A percentile compares a stretch with the other conserved stretches of the same genome.
Conservation (phyloP, 2,888 invertebrate genomes). For the Thalpophila matura region DNA sequence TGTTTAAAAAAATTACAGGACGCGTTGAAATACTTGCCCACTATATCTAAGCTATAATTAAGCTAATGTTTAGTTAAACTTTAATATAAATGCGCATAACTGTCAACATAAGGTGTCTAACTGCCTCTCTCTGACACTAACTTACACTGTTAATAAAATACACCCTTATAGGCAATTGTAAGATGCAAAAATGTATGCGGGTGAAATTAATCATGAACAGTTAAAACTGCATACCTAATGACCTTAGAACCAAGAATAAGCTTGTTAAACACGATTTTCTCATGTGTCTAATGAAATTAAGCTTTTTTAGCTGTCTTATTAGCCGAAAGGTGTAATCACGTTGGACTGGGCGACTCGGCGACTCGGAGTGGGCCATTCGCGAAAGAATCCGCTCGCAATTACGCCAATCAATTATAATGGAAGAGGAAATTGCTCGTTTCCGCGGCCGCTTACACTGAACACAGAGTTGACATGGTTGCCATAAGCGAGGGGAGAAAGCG, state of each 20-base stretch:
- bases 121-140: conserved; percentile 13
- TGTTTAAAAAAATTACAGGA: conserved; percentile 14
- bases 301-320: conserved; percentile 45
- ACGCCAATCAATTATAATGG: conserved; percentile 89
- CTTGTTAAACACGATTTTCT: conserved; percentile 36
- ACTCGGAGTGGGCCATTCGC: conserved; percentile 70
- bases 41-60: conserved; percentile 20
- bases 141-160: conserved; percentile 13
- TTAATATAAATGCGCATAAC: conserved; percentile 46
- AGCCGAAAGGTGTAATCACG: conserved; percentile 61
- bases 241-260: conserved; percentile 11
- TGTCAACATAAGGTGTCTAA: conserved; percentile 31
- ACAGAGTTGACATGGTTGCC: conserved; percentile 63
- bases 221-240: conserved; percentile 30
- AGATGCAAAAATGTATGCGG: conserved; percentile 51
- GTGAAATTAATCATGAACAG: conserved; percentile 46
- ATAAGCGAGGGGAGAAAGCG: conserved; percentile 47
- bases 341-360: conserved; percentile 45
- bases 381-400: conserved; percentile 87
- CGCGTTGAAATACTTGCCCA: conserved; percentile 23
- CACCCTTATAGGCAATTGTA: conserved; percentile 31
- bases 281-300: conserved; percentile 54
- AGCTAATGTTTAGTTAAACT: conserved; percentile 15
- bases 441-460: conserved; percentile 79
- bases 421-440: conserved; percentile 88